Evolutionary conservation across 2,113 vertebrate species (phyloP).

Genomic region (Propithecus coquereli): DNA sequence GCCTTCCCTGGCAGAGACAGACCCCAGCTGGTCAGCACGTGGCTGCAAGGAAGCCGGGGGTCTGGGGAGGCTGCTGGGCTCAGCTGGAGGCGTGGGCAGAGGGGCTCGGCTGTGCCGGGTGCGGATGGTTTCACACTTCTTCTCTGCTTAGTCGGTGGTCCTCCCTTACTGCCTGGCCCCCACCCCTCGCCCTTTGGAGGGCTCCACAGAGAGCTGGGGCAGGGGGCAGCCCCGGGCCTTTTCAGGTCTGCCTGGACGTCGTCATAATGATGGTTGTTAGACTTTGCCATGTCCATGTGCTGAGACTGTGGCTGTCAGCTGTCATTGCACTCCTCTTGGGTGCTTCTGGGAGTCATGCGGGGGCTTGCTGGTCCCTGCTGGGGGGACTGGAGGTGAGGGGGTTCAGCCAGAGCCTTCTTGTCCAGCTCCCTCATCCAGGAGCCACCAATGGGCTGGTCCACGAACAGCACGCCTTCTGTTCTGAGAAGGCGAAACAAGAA

Average conservation of each 20-base stretch:
- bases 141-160: background rate
- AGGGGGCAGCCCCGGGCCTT: background rate
- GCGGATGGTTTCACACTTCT: background rate
- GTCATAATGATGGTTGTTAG: background rate
- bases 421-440: background rate
- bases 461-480: background rate
- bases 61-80: background rate
- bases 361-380: background rate
- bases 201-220: background rate
- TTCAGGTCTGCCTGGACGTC: too few relatives aligned
- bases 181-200: fast-evolving
- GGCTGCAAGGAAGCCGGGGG: background rate
- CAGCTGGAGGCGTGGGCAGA: fast-evolving
- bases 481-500: background rate
- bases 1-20: fast-evolving
- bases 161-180: background rate
- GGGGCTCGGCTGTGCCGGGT: background rate
- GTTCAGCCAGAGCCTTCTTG: background rate
- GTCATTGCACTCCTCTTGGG: background rate
- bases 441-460: fast-evolving
- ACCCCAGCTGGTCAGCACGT: fast-evolving
- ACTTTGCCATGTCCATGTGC: background rate
- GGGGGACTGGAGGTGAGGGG: too few relatives aligned
- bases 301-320: fast-evolving
- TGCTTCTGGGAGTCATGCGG: background rate